A percentile compares a stretch with the other conserved stretches of the same genome.
phyloP scores from a whole-genome alignment of 2,113 vertebrate genomes.

The Callospermophilus lateralis region DNA sequence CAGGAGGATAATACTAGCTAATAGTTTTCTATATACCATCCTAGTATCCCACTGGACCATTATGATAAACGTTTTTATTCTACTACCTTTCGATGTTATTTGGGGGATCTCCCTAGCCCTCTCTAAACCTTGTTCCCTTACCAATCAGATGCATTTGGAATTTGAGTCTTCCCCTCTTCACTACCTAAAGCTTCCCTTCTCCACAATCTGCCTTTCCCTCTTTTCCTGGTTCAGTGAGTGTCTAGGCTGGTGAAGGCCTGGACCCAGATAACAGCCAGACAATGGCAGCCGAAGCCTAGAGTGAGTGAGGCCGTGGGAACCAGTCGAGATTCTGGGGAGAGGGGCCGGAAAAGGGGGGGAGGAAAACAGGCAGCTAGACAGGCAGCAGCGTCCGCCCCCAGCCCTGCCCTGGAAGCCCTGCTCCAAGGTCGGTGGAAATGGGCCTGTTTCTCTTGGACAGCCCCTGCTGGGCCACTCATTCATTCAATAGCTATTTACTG shows the following conservation, averaged over 20 bases:
- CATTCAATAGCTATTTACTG: conserved; percentile 72
- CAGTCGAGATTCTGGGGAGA: neutral
- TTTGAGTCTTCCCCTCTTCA: neutral
- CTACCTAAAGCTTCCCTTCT: neutral
- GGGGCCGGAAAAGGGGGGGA: conserved; percentile 62
- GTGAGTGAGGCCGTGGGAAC: conserved; percentile 65
- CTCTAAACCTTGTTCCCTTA: neutral
- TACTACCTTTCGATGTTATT: neutral
- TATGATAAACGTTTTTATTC: neutral
- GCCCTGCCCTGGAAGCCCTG: conserved; percentile 78
- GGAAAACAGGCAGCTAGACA: conserved; percentile 39
- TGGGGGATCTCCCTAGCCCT: neutral
- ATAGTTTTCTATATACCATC: too few species aligned
- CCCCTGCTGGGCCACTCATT: conserved; percentile 70
- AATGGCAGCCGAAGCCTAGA: neutral
- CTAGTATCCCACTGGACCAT: too few species aligned
- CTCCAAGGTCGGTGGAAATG: conserved; percentile 60
- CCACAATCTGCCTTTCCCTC: neutral
- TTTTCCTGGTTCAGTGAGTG: neutral
- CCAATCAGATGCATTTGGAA: neutral
- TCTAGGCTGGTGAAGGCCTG: neutral
- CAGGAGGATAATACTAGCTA: neutral
- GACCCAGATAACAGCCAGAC: conserved; percentile 46
- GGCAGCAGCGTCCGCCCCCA: conserved; percentile 25
- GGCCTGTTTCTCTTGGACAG: conserved; percentile 76